Evolutionary conservation across 92 coral and sea anemone genomes (phyloP).

Genomic region (Micromussa lordhowensis): DNA sequence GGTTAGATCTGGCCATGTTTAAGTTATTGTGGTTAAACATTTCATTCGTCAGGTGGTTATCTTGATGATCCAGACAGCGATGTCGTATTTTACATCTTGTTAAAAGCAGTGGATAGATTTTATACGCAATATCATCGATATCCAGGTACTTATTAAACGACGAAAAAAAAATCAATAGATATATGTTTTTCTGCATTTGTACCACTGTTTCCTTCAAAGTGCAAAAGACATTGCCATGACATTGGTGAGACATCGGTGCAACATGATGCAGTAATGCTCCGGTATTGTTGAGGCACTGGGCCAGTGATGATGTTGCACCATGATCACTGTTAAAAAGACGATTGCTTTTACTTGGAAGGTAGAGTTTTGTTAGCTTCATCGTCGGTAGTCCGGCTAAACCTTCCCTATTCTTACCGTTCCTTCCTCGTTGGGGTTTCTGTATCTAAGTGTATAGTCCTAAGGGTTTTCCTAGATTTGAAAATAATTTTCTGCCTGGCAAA

Average conservation of each 20-base stretch:
- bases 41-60: conserved; percentile 51
- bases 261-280: background rate
- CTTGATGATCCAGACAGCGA: conserved; percentile 94
- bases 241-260: background rate
- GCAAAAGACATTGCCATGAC: background rate
- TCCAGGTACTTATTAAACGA: conserved; percentile 75
- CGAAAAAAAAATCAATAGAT: background rate
- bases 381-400: no score
- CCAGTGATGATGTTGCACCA: background rate
- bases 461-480: no score
- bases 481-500: no score
- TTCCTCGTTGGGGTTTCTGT: no score
- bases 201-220: no score
- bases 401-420: no score
- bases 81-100: conserved; percentile 84
- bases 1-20: no score
- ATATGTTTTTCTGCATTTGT: background rate
- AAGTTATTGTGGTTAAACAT: background rate
- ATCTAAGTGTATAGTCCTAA: no score
- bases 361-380: no score
- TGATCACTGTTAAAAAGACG: no score
- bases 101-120: conserved; percentile 92
- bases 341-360: no score
- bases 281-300: background rate
- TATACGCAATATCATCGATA: conserved; percentile 83